Conservation (phyloP, 2,888 invertebrate species). For the Dorcus parallelipipedus region DNA sequence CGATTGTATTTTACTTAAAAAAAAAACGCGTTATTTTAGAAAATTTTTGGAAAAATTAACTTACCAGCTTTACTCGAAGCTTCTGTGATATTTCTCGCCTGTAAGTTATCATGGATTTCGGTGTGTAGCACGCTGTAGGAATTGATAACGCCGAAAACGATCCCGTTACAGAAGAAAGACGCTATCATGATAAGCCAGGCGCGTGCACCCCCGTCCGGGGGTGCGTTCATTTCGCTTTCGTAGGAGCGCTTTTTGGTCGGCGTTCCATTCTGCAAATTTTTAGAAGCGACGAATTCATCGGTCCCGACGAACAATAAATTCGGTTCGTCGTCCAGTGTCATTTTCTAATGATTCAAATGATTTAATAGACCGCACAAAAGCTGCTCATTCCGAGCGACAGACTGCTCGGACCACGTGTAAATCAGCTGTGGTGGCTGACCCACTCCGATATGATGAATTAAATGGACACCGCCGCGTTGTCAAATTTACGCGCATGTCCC, state of each 20-base stretch:
- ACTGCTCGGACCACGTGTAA: neutral
- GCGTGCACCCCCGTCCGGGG: conserved; percentile 74
- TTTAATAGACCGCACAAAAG: neutral
- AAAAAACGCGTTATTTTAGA: neutral
- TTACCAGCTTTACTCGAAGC: conserved; percentile 82
- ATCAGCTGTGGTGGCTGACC: conserved; percentile 4
- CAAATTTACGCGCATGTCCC: too few species aligned
- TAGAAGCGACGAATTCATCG: neutral
- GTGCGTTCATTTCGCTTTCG: conserved; percentile 49
- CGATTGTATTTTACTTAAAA: conserved; percentile 35
- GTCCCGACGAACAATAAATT: neutral
- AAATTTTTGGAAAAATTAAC: conserved; percentile 36
- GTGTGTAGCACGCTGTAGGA: conserved; percentile 79
- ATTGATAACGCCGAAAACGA: conserved; percentile 88
- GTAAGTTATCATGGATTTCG: conserved; percentile 63
- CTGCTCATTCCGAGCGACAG: neutral
- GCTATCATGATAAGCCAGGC: conserved; percentile 81
- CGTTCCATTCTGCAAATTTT: conserved; percentile 3
- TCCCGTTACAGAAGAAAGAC: conserved; percentile 85
- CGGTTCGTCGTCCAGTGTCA: conserved; percentile 3
- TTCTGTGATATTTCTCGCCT: conserved; percentile 62
- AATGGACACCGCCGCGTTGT: too few species aligned
- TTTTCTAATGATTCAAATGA: neutral
- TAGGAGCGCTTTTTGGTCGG: conserved; percentile 4
- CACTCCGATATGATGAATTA: neutral